Evolutionary conservation across 2,888 invertebrate genomes (phyloP).

Genomic region (Rhagonycha lutea): DNA sequence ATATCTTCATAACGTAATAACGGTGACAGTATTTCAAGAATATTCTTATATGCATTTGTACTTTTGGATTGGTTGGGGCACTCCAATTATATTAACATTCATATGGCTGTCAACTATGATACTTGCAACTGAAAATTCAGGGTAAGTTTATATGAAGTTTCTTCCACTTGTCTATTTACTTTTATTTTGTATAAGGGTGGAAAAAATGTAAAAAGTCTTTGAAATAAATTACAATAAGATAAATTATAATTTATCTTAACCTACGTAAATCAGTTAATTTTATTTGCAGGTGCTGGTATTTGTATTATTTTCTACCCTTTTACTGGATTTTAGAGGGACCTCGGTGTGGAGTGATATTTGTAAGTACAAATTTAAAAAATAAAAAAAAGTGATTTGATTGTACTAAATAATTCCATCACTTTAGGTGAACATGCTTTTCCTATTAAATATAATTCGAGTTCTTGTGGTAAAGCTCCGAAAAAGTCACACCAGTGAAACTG

Average conservation of each 20-base stretch:
- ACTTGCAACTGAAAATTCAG: conserved; percentile 38
- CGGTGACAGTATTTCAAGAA: conserved; percentile 73
- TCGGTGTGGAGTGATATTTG: conserved; percentile 76
- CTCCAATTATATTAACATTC: conserved; percentile 69
- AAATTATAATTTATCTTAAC: no score
- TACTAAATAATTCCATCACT: conserved; percentile 39
- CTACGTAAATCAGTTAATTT: not conserved
- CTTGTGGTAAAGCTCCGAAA: conserved; percentile 75
- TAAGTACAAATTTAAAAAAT: conserved; percentile 56
- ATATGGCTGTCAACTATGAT: conserved; percentile 69
- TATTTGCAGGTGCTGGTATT: conserved; percentile 74
- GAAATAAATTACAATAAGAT: no score
- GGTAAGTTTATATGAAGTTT: conserved; percentile 37
- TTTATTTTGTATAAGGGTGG: not conserved
- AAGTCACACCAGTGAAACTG: conserved; percentile 73
- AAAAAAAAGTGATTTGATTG: not conserved
- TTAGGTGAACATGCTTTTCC: conserved; percentile 77
- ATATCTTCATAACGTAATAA: conserved; percentile 84
- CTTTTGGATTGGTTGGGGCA: conserved; percentile 73
- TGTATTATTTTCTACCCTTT: conserved; percentile 77
- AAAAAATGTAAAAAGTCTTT: not conserved
- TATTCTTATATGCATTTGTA: conserved; percentile 66
- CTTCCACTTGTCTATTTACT: not conserved
- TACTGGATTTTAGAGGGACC: conserved; percentile 94
- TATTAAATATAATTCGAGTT: conserved; percentile 79